Base-by-base conservation (phyloP, 2,113 vertebrate genomes). In the Scortum barcoo region DNA sequence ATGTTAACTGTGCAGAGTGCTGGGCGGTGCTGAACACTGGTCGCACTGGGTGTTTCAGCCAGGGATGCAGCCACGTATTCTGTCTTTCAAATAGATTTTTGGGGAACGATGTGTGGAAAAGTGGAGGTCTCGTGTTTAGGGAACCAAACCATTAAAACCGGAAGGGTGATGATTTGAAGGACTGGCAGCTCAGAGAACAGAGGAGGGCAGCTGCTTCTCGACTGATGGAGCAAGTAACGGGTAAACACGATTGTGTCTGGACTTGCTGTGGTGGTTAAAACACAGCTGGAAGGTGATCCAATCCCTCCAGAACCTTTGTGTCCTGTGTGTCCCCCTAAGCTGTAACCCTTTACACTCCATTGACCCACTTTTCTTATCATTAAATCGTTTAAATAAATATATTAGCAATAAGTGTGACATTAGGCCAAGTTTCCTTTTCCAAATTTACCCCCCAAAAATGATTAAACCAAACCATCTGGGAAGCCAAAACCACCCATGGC, bases 71-170 rank as follows among this genome's bases (percentile, higher is more conserved):
- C 11, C 57, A 14, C 42, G 40, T n/a, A 42, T 42, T 65, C 30
- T 19, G 33, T 42, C 44, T 38, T 13, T 33, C 3, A 46, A 61
- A 76, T 50, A 16, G 9, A 40, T 58, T 83, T 36, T 80, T 24
- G 30, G 30, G 66, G 58, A 66, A 66, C 20, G 1, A 58, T 19
- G 70, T 9, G 7, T n/a, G 26, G 24, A 10, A 33, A 61, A 72
- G 44, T 19, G 9, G 17, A 38, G 14, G 40, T 33, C 14, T 50
- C 5, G 30, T 36, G 42, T 58, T 80, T 65, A 26, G 44, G 19
- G 58, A 75, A 84, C 24, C n/a, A 51, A 78, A 71, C 51, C 42
- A 28, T 69, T 33, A 9, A 36, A 56, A 75, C 58, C n/a, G 44
- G 24, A 33, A 66, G 17, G 26, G 66, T 13, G 66, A 62, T 16